Conservation (phyloP, 2,797 vertebrate species). For the Neosalanx taihuensis region DNA sequence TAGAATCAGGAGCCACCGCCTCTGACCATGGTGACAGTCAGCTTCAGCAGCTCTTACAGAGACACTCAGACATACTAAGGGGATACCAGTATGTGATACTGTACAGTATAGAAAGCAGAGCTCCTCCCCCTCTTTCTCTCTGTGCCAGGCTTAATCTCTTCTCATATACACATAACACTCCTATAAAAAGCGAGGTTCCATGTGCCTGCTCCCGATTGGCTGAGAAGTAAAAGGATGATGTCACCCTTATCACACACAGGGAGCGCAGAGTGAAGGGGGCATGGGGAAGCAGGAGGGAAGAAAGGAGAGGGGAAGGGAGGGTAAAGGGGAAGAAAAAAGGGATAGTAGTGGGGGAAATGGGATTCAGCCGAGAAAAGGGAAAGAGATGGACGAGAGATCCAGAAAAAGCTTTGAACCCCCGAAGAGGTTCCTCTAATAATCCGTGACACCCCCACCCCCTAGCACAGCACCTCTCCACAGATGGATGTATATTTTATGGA, state of each 20-base stretch:
- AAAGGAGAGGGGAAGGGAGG: not conserved
- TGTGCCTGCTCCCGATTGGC: slow-evolving; percentile 25
- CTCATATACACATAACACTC: not conserved
- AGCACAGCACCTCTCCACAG: too few relatives aligned
- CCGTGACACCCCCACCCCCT: too few relatives aligned
- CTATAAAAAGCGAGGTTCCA: slow-evolving; percentile 35
- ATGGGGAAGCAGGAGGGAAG: not conserved
- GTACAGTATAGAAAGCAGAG: too few relatives aligned
- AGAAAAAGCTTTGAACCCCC: not conserved
- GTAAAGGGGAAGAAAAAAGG: not conserved
- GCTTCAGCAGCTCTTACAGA: too few relatives aligned
- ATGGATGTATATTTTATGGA: too few relatives aligned
- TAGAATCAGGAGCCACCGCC: too few relatives aligned
- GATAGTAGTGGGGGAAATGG: not conserved
- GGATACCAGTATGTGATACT: too few relatives aligned
- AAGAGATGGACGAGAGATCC: not conserved
- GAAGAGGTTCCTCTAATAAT: not conserved
- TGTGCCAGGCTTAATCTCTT: not conserved
- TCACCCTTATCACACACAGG: slow-evolving; percentile 67
- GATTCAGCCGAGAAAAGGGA: not conserved
- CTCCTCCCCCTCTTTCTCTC: not conserved
- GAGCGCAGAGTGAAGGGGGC: not conserved
- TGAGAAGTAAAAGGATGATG: slow-evolving; percentile 71
- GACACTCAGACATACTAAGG: too few relatives aligned
- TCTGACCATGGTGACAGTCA: too few relatives aligned